Evolutionary conservation across 1,140 invertebrate species (phyloP).

Genomic region (Drosophila dunni): DNA sequence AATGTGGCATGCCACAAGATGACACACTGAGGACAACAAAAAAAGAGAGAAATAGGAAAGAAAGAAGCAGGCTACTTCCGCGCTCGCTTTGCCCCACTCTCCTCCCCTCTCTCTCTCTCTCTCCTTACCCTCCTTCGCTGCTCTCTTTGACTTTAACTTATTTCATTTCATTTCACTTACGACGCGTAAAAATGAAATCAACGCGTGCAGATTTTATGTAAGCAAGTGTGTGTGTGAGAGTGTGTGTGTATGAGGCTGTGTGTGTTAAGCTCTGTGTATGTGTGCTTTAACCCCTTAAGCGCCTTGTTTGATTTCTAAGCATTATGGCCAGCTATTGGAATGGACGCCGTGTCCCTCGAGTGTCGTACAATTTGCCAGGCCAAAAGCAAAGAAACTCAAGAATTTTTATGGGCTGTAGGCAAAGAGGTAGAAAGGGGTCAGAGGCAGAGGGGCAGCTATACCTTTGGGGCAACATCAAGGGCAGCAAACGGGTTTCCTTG

Average conservation of each 20-base stretch:
- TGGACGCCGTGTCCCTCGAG: constrained; percentile 58
- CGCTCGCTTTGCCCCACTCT: neutral
- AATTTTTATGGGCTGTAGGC: neutral
- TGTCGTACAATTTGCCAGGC: constrained; percentile 77
- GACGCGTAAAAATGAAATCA: constrained; percentile 80
- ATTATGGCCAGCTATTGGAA: constrained; percentile 60
- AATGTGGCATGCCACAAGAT: constrained; percentile 78
- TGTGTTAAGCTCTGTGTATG: constrained; percentile 9
- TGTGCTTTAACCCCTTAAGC: constrained; percentile 67
- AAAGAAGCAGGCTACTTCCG: neutral
- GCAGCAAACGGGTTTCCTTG: constrained; percentile 50
- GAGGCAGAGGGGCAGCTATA: constrained; percentile 41
- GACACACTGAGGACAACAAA: constrained; percentile 31
- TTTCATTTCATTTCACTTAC: constrained; percentile 82
- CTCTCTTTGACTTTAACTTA: constrained; percentile 31
- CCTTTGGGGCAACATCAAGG: constrained; percentile 62
- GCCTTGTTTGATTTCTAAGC: constrained; percentile 75
- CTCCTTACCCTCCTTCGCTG: neutral
- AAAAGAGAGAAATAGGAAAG: neutral
- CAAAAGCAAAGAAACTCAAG: constrained; percentile 61
- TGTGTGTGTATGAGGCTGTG: neutral
- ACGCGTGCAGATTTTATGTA: constrained; percentile 41
- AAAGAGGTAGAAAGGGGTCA: neutral
- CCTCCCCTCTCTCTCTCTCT: no score
- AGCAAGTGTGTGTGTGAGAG: neutral